Conservation (phyloP, 2,113 vertebrate species). For the Vombatus ursinus region DNA sequence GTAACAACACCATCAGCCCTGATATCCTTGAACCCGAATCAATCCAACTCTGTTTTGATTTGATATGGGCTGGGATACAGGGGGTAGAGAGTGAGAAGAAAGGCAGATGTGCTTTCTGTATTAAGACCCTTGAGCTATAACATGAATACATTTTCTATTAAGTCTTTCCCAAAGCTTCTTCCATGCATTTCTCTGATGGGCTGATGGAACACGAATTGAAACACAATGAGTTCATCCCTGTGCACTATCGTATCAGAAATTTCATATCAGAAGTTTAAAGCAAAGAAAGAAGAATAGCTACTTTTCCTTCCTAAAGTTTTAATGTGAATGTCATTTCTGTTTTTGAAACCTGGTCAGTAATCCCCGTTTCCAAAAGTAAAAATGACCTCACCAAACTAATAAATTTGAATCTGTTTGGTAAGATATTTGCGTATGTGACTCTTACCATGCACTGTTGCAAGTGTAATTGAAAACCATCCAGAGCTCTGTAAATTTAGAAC, state of each 20-base stretch:
- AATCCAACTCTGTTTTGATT: background rate
- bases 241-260: too few relatives aligned
- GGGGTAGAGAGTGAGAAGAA: background rate
- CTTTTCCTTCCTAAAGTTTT: slow-evolving; percentile 44
- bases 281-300: slow-evolving; percentile 26
- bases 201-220: background rate
- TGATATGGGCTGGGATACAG: background rate
- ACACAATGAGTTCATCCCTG: background rate
- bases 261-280: too few relatives aligned
- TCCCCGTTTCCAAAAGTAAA: slow-evolving; percentile 64
- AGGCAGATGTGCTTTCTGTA: background rate
- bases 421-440: slow-evolving; percentile 59
- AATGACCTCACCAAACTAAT: slow-evolving; percentile 45
- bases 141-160: background rate
- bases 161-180: slow-evolving; percentile 8
- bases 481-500: slow-evolving; percentile 78
- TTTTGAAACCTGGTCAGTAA: slow-evolving; percentile 24
- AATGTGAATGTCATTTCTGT: slow-evolving; percentile 54
- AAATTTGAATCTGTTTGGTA: slow-evolving; percentile 66
- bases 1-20: too few relatives aligned
- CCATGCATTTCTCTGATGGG: background rate
- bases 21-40: background rate
- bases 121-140: background rate
- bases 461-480: slow-evolving; percentile 66
- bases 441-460: too few relatives aligned